Base-by-base conservation (phyloP, 2,113 vertebrate species). In the Synodontis membranacea region DNA sequence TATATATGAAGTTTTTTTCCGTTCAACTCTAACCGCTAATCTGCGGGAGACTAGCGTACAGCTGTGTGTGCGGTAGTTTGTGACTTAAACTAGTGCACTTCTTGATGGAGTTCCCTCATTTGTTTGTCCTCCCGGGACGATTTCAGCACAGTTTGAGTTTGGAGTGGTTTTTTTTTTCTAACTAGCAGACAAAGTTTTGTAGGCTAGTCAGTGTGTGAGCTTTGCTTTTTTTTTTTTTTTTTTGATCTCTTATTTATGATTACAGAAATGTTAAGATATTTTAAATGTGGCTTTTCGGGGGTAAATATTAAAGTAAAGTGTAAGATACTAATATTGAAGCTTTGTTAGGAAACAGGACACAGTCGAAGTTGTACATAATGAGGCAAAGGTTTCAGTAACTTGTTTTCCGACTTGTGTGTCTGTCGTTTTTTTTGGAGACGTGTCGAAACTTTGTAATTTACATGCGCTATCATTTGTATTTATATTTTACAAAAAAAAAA, bases 401-500 rank as follows among this genome's bases (percentile, higher is more conserved):
- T 94, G 96, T 28, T 95, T 97, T 96, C 95, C 95, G 96, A 96
- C 94, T 95, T 94, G 96, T 96, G 96, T 97, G 96, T 96, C 90
- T 88, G 89, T 96, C 96, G 95, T 96, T 96, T 97, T 96, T 96
- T 97, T 96, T 96, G 95, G 94, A 96, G 95, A 95, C 94, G 96
- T 97, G 96, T 96, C 96, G 94, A 95, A 96, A 97, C 96, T 97
- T 97, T 97, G 96, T 97, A 97, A 97, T 95, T 84, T 97, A 97
- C 96, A 91, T 96, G 94, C 95, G 93, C 94, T 96, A 96, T 96
- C 95, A 96, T 97, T 97, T 97, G 96, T 97, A 97, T 97, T 97
- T 97, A 97, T 97, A 97, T 97, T 97, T 97, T 97, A 96, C 96
- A 96, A 96, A 96, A 96, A 97, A 96, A 96, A 90, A 91, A 82